Conservation (phyloP, 2,888 invertebrate species). For the Xestoiulus laeticollis region DNA sequence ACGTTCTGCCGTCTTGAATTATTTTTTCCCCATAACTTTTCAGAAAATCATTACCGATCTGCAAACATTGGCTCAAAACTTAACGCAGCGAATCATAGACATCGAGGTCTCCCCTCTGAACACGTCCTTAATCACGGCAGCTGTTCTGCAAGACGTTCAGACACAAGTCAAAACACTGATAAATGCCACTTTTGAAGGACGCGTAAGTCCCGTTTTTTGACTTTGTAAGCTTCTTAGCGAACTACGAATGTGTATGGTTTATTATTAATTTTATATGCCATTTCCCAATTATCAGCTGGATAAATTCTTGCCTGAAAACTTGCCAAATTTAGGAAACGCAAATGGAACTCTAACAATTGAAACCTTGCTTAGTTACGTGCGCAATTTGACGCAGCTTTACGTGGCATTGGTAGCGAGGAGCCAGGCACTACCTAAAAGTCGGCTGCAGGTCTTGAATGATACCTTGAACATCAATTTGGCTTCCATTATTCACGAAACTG, state of each 20-base stretch:
- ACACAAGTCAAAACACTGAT: slow-evolving; percentile 12
- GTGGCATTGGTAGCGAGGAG: slow-evolving; percentile 44
- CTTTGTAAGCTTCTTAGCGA: neutral
- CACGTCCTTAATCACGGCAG: neutral
- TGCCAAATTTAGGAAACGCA: neutral
- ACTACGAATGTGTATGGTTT: no score
- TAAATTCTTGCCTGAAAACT: neutral
- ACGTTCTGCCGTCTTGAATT: neutral
- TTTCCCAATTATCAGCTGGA: neutral
- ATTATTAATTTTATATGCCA: neutral
- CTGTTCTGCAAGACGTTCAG: slow-evolving; percentile 7
- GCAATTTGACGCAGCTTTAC: slow-evolving; percentile 48
- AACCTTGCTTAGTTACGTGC: slow-evolving; percentile 47
- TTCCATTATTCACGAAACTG: neutral
- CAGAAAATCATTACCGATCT: slow-evolving; percentile 35
- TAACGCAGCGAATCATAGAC: neutral
- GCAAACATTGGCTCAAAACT: neutral
- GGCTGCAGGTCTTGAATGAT: neutral
- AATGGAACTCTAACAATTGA: slow-evolving; percentile 27
- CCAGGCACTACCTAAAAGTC: neutral
- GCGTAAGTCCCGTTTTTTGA: neutral
- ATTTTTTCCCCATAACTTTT: neutral
- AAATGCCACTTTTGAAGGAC: slow-evolving; percentile 38
- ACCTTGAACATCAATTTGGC: neutral
- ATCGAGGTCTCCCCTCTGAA: neutral